A percentile compares a stretch with the other conserved stretches of the same genome.
Conservation (phyloP, 2,797 vertebrate genomes). For the Poecile montanus region DNA sequence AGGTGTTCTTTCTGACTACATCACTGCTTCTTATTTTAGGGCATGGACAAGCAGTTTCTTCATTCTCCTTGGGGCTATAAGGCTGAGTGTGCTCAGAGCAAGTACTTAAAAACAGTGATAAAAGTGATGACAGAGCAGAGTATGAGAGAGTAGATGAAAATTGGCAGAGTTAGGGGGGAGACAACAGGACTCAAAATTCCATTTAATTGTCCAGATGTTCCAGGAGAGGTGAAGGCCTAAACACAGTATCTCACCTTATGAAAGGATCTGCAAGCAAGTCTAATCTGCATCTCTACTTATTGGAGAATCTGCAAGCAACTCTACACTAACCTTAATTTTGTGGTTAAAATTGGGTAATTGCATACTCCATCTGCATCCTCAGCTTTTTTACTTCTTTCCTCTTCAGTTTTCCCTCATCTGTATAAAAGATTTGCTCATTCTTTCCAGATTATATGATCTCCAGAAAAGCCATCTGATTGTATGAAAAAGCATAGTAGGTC, state of each 20-base stretch:
- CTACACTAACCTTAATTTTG: background rate
- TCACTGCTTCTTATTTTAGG: background rate
- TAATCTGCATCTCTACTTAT: background rate
- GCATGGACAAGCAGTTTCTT: background rate
- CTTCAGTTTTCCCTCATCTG: background rate
- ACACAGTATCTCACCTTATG: background rate
- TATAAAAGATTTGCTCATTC: background rate
- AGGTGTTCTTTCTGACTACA: background rate
- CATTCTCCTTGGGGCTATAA: background rate
- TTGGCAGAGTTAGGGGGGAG: background rate
- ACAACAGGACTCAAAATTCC: background rate
- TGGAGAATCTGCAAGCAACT: background rate
- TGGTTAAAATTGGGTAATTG: background rate
- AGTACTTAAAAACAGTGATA: background rate
- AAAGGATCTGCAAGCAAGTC: background rate
- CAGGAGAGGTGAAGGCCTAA: background rate
- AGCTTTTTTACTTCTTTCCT: background rate
- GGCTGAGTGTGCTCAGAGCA: background rate
- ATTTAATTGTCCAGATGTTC: background rate
- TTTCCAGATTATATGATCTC: background rate
- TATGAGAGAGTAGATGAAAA: background rate
- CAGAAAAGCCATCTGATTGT: background rate
- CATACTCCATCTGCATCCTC: background rate
- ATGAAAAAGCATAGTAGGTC: background rate
- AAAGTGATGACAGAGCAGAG: background rate